These are phyloP conservation scores for Dasysyrphus albostriatus DNA, from an alignment of 2,888 invertebrate genomes.

Conservation along the genomic window DNA sequence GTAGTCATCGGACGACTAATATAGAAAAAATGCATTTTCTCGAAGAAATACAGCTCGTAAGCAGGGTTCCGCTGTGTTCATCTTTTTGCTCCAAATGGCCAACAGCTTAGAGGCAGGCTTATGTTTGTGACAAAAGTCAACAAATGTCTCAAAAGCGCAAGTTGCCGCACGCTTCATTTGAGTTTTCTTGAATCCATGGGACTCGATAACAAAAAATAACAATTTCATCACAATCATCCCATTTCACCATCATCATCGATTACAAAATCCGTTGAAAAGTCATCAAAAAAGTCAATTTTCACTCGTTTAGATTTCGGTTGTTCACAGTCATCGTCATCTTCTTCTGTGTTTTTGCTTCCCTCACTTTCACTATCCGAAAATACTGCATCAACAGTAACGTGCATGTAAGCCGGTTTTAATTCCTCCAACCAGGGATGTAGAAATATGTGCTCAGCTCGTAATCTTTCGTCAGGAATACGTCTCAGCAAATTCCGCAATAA, in stretches of 20 bases:
- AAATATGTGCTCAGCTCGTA: constrained; percentile 80
- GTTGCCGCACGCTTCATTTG: constrained; percentile 39
- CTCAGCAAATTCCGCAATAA: constrained; percentile 79
- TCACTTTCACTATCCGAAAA: constrained; percentile 79
- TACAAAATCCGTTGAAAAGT: constrained; percentile 17
- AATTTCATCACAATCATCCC: constrained; percentile 62
- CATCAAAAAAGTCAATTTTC: constrained; percentile 21
- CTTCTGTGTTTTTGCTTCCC: constrained; percentile 57
- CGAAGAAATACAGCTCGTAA: not conserved
- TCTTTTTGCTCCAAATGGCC: constrained; percentile 17
- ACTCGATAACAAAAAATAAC: constrained; percentile 50
- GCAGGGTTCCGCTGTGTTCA: constrained; percentile 34
- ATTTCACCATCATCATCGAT: constrained; percentile 31
- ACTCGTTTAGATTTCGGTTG: constrained; percentile 44
- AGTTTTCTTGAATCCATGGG: constrained; percentile 60
- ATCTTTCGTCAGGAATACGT: constrained; percentile 81
- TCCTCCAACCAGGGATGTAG: constrained; percentile 81
- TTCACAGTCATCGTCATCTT: constrained; percentile 70
- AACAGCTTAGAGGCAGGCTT: constrained; percentile 48
- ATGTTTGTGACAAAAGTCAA: constrained; percentile 41
- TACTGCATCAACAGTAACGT: constrained; percentile 80
- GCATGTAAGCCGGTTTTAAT: constrained; percentile 80
- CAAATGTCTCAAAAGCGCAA: constrained; percentile 29
- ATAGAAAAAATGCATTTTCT: not conserved
- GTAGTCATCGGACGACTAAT: constrained; percentile 21